A percentile compares a stretch with the other conserved stretches of the same genome.
These are phyloP conservation scores for Solenodon paradoxus DNA, from an alignment of 2,113 vertebrate genomes.

Conservation along the genomic window DNA sequence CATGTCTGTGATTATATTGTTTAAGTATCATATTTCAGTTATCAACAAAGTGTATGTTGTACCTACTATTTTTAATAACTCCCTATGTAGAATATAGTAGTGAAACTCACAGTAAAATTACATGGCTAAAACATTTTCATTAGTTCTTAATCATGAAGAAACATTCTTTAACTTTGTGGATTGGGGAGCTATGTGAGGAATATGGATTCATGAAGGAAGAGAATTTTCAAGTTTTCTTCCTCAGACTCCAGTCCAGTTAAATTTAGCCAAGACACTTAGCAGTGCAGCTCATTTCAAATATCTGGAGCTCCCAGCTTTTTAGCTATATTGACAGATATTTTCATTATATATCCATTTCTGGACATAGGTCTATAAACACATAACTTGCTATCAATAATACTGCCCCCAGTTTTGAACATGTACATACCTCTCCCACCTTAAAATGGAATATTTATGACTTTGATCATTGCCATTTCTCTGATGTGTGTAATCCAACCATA, in stretches of 20 bases:
- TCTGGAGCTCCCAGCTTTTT: too few species aligned
- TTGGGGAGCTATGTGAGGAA: neutral
- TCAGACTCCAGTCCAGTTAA: neutral
- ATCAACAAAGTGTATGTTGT: neutral
- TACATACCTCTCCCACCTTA: neutral
- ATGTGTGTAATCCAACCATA: neutral
- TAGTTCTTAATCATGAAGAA: neutral
- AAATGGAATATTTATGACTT: neutral
- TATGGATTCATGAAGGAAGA: neutral
- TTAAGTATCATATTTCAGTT: neutral
- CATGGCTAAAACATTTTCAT: neutral
- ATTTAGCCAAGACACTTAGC: neutral
- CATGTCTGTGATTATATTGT: neutral
- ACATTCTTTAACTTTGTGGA: neutral
- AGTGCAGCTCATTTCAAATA: neutral
- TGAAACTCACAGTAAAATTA: neutral
- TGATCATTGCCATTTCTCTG: neutral
- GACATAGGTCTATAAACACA: neutral
- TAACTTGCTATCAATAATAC: neutral
- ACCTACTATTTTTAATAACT: neutral
- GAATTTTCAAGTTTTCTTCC: neutral
- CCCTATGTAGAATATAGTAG: neutral
- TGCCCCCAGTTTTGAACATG: neutral
- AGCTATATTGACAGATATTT: neutral
- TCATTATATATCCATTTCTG: neutral